Conservation (phyloP, 2,888 invertebrate species). For the Atethmia centrago region DNA sequence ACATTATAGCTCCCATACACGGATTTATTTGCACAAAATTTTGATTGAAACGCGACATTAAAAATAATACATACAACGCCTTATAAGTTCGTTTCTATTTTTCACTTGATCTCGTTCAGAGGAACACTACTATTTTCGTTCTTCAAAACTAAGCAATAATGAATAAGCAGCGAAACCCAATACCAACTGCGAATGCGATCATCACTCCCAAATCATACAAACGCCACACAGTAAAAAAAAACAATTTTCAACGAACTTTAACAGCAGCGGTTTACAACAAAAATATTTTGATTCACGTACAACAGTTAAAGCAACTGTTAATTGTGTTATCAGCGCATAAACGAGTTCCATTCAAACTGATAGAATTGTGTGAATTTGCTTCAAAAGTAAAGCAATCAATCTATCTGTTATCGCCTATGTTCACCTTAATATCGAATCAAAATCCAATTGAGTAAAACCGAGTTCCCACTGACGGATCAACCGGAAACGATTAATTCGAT, state of each 20-base stretch:
- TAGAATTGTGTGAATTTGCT: conserved; percentile 42
- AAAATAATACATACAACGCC: background rate
- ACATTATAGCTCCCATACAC: conserved; percentile 32
- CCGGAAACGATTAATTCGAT: conserved; percentile 62
- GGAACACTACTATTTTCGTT: background rate
- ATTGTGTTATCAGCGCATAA: conserved; percentile 51
- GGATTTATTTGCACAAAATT: conserved; percentile 33
- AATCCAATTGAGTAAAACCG: conserved; percentile 60
- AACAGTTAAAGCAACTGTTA: conserved; percentile 34
- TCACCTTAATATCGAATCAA: conserved; percentile 60
- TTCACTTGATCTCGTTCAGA: background rate
- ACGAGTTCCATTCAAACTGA: conserved; percentile 40
- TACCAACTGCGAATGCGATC: background rate
- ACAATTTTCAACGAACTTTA: background rate
- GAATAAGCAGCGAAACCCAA: background rate
- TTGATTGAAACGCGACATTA: conserved; percentile 20
- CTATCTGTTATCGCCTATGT: conserved; percentile 55
- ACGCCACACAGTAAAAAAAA: background rate
- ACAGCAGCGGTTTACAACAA: background rate
- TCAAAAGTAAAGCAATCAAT: conserved; percentile 60
- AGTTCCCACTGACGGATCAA: conserved; percentile 54
- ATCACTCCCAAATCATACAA: conserved; percentile 7
- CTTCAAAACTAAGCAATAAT: background rate
- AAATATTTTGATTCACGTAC: conserved; percentile 15
- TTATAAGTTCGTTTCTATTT: background rate